Percentiles rank a stretch among this genome's conserved stretches.
These are phyloP conservation scores for Didymodactylos carnosus DNA, from an alignment of 2,888 invertebrate species.

Conservation along the genomic window DNA sequence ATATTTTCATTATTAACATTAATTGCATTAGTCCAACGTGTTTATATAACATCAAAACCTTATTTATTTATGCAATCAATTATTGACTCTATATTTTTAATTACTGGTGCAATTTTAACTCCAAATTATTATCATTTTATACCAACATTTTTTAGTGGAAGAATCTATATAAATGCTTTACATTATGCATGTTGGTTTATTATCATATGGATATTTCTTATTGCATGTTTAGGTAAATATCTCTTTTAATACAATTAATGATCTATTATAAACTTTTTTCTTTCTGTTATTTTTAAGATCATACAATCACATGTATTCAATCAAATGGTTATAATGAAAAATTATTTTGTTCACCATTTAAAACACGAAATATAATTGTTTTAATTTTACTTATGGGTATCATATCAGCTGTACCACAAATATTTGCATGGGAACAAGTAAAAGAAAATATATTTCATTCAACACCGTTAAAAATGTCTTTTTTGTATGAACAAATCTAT, in stretches of 20 bases:
- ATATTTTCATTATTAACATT: not conserved
- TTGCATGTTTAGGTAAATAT: too few relatives aligned
- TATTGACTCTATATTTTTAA: not conserved
- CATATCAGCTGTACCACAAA: not conserved
- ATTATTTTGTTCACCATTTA: not conserved
- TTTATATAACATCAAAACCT: not conserved
- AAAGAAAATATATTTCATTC: not conserved
- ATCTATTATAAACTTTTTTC: too few relatives aligned
- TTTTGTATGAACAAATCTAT: not conserved
- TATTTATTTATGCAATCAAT: not conserved
- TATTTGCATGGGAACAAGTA: not conserved
- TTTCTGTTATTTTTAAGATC: too few relatives aligned
- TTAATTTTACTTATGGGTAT: not conserved
- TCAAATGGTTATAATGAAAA: not conserved
- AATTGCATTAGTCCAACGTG: not conserved
- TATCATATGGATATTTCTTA: not conserved
- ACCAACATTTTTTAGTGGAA: not conserved
- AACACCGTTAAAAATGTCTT: not conserved
- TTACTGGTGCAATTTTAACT: not conserved
- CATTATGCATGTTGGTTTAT: not conserved
- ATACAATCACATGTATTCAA: not conserved
- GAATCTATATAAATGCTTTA: not conserved
- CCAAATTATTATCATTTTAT: not conserved
- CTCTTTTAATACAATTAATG: too few relatives aligned
- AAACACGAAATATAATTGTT: not conserved